These are phyloP conservation scores for Eulemur coronatus DNA, from an alignment of 2,797 vertebrate species.

Conservation along the genomic window DNA sequence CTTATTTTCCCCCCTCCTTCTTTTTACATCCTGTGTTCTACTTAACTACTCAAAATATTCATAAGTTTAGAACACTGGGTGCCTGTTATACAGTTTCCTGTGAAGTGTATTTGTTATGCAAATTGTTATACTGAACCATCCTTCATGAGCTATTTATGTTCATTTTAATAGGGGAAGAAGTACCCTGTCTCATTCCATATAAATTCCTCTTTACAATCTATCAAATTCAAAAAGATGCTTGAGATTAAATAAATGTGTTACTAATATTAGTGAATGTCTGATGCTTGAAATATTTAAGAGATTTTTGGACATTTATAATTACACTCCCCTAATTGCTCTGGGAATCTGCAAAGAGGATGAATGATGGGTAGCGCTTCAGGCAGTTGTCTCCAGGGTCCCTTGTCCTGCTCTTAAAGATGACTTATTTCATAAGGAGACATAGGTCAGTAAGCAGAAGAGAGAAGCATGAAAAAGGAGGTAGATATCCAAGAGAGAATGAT, in stretches of 20 bases:
- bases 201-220: conserved; percentile 4
- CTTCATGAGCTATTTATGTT: conserved; percentile 54
- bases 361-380: background rate
- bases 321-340: background rate
- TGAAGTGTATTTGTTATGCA: conserved; percentile 53
- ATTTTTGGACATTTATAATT: conserved; percentile 18
- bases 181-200: conserved; percentile 34
- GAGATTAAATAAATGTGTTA: background rate
- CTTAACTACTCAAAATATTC: conserved; percentile 58
- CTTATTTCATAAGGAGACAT: background rate
- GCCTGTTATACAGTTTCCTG: conserved; percentile 41
- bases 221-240: background rate
- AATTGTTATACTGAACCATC: conserved; percentile 39
- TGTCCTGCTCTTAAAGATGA: background rate
- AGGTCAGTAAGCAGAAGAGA: background rate
- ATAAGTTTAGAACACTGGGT: conserved; percentile 51
- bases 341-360: conserved; percentile 19
- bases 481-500: background rate
- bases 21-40: conserved; percentile 27
- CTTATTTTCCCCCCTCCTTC: background rate
- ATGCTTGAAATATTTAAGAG: conserved; percentile 26
- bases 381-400: background rate
- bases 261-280: conserved; percentile 34
- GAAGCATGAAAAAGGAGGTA: background rate
- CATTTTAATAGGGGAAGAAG: background rate